Conservation (phyloP, 2,888 invertebrate genomes). For the Hydriomena furcata region DNA sequence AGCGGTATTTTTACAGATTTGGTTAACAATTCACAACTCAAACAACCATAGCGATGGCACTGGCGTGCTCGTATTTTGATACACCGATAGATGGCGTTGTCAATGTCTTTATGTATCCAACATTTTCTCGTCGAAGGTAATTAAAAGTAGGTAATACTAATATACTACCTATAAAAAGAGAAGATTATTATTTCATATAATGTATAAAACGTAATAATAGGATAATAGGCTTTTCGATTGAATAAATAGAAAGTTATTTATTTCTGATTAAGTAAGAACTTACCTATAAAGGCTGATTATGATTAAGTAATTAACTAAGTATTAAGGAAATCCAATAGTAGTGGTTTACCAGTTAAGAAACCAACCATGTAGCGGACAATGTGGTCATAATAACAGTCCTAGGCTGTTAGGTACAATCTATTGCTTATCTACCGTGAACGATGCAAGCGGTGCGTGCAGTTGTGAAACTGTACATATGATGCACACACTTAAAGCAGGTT, state of each 20-base stretch:
- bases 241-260: too few relatives aligned
- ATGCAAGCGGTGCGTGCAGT: conserved; percentile 20
- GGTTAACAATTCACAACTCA: not conserved
- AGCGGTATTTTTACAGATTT: not conserved
- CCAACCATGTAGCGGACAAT: conserved; percentile 11
- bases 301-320: not conserved
- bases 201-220: too few relatives aligned
- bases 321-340: not conserved
- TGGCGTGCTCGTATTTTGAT: not conserved
- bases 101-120: not conserved
- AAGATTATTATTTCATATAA: too few relatives aligned
- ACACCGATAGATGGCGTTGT: conserved; percentile 15
- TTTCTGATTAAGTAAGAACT: not conserved
- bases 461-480: conserved; percentile 17
- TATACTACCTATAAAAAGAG: too few relatives aligned
- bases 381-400: conserved; percentile 5
- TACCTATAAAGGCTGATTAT: not conserved
- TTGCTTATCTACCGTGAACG: conserved; percentile 23
- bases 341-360: conserved; percentile 13
- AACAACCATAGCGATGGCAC: not conserved
- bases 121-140: not conserved
- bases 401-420: conserved; percentile 5
- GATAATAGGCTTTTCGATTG: too few relatives aligned
- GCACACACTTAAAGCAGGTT: conserved; percentile 5
- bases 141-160: not conserved